Evolutionary conservation across 1,140 invertebrate genomes (phyloP), one percentile per base, ranked within the genome.

Genomic region (Ganaspis sp.): DNA sequence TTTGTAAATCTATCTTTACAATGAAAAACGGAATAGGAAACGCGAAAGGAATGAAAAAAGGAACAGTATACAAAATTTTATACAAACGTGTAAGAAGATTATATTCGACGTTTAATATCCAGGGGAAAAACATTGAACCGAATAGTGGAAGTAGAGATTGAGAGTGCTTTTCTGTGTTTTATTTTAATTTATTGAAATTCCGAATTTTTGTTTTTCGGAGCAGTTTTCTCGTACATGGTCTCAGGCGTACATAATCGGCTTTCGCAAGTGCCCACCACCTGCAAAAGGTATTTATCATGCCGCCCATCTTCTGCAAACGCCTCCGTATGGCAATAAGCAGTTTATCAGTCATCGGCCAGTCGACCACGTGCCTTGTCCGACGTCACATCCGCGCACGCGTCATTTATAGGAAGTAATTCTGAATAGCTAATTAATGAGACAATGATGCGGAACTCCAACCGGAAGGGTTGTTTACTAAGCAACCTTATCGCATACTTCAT

Each of bases 401-500:
- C 72, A 78, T 73, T 75, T 81, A 82, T 81, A 80, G 81, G 80
- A 85, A 88, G 82, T 86, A 84, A 87, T 86, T 79, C 83, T 84
- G 87, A 89, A 88, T 89, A 79, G 83, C 79, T 90, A 88, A 89
- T 89, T 83, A 83, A 75, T 70, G 80, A 74, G 78, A 89, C 88
- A 88, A 88, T 88, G 84, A 86, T 81, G 83, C 87, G 86, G 87
- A 87, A 88, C 84, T 80, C 64, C 54, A 69, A 83, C 85, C 86
- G 88, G 87, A 89, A 83, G 77, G 76, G 74, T 70, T 69, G 64
- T 64, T 64, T 64, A 64, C 23, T 12, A 69, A 29, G 73, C 17
- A 64, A 72, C 45, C 6, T 70, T 71, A 17, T 23, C n/a, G n/a
- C n/a, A n/a, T 75, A 45, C 42, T 77, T 76, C 72, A 77, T 75